Evolutionary conservation across 2,888 invertebrate genomes (phyloP).

Genomic region (Cosmia trapezina): DNA sequence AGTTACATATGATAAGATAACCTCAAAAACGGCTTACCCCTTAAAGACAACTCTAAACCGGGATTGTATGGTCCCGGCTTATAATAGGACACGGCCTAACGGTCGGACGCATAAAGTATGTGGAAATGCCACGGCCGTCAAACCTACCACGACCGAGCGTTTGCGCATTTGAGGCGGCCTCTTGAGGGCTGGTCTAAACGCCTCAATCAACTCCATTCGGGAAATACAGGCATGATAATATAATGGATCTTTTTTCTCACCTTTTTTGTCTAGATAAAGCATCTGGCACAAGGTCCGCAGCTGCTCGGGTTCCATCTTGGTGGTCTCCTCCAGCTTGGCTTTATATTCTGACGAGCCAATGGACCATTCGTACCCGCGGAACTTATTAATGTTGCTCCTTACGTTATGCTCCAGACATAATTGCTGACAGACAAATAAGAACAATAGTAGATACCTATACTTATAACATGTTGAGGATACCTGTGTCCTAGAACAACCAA

Average conservation of each 20-base stretch:
- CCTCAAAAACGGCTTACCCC: no score
- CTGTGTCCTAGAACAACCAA: neutral
- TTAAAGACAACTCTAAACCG: no score
- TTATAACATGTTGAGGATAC: neutral
- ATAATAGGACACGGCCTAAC: no score
- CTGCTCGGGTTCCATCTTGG: conserved; percentile 92
- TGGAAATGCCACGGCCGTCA: no score
- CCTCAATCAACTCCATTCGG: neutral
- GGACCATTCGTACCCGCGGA: conserved; percentile 95
- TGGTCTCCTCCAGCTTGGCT: no score
- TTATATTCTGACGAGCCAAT: conserved; percentile 92
- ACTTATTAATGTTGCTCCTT: conserved; percentile 94
- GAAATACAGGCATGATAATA: neutral
- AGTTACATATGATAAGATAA: no score
- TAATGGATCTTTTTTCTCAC: conserved; percentile 72
- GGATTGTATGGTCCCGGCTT: no score
- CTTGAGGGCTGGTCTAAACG: no score
- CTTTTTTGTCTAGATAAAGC: conserved; percentile 93
- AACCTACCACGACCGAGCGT: no score
- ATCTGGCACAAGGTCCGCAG: conserved; percentile 93
- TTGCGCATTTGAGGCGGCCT: no score
- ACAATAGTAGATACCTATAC: neutral
- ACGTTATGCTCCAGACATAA: conserved; percentile 90
- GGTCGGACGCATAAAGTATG: no score
- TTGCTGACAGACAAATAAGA: conserved; percentile 77